Evolutionary conservation across 2,888 invertebrate genomes (phyloP).

Genomic region (Cataglyphis rosenhaueri): DNA sequence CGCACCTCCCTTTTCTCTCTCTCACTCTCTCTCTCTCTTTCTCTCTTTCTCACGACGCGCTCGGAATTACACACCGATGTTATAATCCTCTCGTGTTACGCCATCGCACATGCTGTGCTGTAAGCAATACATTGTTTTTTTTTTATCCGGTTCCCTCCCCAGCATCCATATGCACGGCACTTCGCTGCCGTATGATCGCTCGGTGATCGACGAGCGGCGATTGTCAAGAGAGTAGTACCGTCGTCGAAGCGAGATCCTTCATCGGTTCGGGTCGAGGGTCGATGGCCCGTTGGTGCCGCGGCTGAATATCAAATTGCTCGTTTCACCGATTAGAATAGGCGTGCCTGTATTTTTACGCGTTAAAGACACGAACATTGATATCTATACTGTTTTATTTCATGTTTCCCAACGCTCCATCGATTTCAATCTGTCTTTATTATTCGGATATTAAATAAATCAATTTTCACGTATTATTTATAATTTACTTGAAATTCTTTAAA

Average conservation of each 20-base stretch:
- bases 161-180: constrained; percentile 78
- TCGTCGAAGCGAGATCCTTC: constrained; percentile 19
- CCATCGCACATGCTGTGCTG: constrained; percentile 82
- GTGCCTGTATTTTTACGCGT: background rate
- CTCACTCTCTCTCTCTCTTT: constrained; percentile 32
- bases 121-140: constrained; percentile 81
- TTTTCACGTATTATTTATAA: background rate
- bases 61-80: constrained; percentile 84
- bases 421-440: background rate
- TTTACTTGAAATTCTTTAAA: background rate
- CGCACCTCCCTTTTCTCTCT: constrained; percentile 2
- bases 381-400: background rate
- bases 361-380: background rate
- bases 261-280: constrained; percentile 90
- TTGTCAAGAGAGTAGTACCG: constrained; percentile 1
- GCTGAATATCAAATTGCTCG: constrained; percentile 20
- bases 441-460: background rate
- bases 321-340: constrained; percentile 7
- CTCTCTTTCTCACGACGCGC: constrained; percentile 52
- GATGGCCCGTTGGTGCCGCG: constrained; percentile 88
- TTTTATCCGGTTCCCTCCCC: constrained; percentile 62
- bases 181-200: constrained; percentile 72
- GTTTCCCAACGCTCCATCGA: background rate
- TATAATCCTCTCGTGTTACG: constrained; percentile 85
- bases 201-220: constrained; percentile 51